A percentile compares a stretch with the other conserved stretches of the same genome.
phyloP scores from a whole-genome alignment of 2,888 invertebrate genomes.

The Dastarcus helophoroides region DNA sequence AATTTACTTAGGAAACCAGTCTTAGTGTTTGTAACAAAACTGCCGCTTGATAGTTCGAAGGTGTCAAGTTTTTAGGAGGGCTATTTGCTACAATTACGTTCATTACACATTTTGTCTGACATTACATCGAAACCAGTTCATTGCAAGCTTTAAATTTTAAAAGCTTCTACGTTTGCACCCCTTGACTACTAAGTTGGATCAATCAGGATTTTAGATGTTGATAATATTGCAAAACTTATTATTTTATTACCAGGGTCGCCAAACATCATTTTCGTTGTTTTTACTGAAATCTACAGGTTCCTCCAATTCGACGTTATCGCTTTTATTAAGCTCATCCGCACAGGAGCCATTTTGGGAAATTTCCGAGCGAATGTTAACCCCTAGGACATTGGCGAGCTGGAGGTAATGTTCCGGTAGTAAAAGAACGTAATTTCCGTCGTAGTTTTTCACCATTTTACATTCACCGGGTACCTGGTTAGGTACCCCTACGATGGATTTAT shows the following conservation, averaged over 20 bases:
- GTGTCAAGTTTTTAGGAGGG: too few species aligned
- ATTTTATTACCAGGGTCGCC: constrained; percentile 41
- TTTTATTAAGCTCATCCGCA: constrained; percentile 4
- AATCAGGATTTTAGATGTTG: too few species aligned
- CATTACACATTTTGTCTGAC: too few species aligned
- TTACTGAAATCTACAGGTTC: constrained; percentile 43
- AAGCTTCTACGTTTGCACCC: too few species aligned
- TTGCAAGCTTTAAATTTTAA: too few species aligned
- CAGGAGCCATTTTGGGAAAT: constrained; percentile 1
- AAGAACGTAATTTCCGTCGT: constrained; percentile 49
- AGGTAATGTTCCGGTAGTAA: constrained; percentile 51
- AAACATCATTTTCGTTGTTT: constrained; percentile 39
- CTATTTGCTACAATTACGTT: too few species aligned
- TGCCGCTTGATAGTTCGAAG: too few species aligned
- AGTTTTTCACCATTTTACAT: constrained; percentile 29
- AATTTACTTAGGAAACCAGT: too few species aligned
- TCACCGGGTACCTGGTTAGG: constrained; percentile 3
- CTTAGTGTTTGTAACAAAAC: too few species aligned
- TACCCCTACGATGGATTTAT: constrained; percentile 39
- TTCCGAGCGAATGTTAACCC: constrained; percentile 29
- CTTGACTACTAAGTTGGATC: too few species aligned
- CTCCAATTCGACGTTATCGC: constrained; percentile 29
- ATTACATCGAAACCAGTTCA: too few species aligned
- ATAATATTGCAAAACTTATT: neutral
- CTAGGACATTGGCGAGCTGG: constrained; percentile 43